A percentile compares a stretch with the other conserved stretches of the same genome.
phyloP scores from a whole-genome alignment of 2,888 invertebrate species.

The Catocala sponsa region DNA sequence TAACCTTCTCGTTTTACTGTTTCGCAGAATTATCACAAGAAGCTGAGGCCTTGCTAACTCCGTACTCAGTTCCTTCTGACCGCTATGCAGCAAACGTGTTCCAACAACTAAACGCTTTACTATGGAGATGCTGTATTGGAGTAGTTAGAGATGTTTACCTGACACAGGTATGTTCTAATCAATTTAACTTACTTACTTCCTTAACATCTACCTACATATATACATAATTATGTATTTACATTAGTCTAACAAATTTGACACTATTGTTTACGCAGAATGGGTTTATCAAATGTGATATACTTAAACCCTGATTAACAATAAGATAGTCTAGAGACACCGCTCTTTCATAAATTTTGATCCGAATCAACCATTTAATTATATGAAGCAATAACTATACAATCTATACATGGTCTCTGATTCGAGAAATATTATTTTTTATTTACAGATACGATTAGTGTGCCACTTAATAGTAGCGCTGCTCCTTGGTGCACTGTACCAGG shows the following conservation, averaged over 20 bases:
- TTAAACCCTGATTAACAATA: too few species aligned
- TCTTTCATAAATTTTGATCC: too few species aligned
- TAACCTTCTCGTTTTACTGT: background rate
- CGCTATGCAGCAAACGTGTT: constrained; percentile 65
- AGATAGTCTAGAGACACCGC: too few species aligned
- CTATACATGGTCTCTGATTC: too few species aligned
- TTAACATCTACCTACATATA: too few species aligned
- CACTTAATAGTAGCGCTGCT: constrained; percentile 87
- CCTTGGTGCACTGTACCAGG: constrained; percentile 86
- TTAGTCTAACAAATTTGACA: too few species aligned
- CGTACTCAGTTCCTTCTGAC: constrained; percentile 48
- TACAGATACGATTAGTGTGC: constrained; percentile 81
- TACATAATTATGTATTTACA: too few species aligned
- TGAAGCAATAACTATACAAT: too few species aligned
- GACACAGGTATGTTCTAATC: constrained; percentile 68
- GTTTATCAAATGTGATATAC: too few species aligned
- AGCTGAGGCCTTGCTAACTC: constrained; percentile 70
- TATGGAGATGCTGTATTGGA: constrained; percentile 75
- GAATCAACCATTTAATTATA: too few species aligned
- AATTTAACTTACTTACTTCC: background rate
- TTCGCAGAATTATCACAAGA: constrained; percentile 67
- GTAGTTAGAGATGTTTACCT: constrained; percentile 77
- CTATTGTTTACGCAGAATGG: too few species aligned
- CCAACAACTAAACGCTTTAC: constrained; percentile 71
- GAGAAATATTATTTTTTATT: constrained; percentile 9